Base-by-base conservation (phyloP, 2,797 vertebrate species). In the Urocyon cinereoargenteus region DNA sequence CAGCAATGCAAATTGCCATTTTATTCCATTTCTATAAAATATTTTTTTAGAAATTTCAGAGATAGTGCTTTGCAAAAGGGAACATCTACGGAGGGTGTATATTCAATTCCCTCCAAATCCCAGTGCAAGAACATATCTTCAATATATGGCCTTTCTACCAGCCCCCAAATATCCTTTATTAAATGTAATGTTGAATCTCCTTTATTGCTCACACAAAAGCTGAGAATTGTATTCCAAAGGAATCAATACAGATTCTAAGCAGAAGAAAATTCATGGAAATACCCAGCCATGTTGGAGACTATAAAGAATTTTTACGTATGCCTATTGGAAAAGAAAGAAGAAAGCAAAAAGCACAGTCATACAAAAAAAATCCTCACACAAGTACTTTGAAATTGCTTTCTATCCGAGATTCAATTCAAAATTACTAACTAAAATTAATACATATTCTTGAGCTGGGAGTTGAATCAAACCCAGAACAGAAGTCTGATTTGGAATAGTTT, bases 171-270 rank as follows among this genome's bases (percentile, higher is more conserved):
- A 89, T 88, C 77, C 81, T 95, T 92, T 96, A 86, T 88, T 88
- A 97, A 97, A 95, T 93, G 96, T 90, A 96, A 95, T 96, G 57
- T 73, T 95, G 70, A 93, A 88, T 90, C 61, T 72, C 55, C 36
- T 95, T 95, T 97, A 92, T 86, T 90, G 59, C 45, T 97, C 55
- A 62, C 51, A 97, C 89, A 97, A 97, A 96, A 92, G 84, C 81
- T 92, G 51, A 94, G 81, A 96, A 95, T 70, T 93, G 22, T 96
- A 94, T 92, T 96, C n/a, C 75, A 95, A 89, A 89, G 90, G 82
- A 95, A 97, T 96, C 75, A 93, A 81, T 93, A 91, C 45, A 91
- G 91, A 97, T 96, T 97, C 73, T 94, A 96, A 97, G 81, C 51
- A 70, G 57, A 92, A 86, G 15, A 96, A 96, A 96, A 96, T 89